A percentile compares a stretch with the other conserved stretches of the same genome.
These are phyloP conservation scores for Cosmia trapezina DNA, from an alignment of 2,888 invertebrate genomes.

Conservation along the genomic window DNA sequence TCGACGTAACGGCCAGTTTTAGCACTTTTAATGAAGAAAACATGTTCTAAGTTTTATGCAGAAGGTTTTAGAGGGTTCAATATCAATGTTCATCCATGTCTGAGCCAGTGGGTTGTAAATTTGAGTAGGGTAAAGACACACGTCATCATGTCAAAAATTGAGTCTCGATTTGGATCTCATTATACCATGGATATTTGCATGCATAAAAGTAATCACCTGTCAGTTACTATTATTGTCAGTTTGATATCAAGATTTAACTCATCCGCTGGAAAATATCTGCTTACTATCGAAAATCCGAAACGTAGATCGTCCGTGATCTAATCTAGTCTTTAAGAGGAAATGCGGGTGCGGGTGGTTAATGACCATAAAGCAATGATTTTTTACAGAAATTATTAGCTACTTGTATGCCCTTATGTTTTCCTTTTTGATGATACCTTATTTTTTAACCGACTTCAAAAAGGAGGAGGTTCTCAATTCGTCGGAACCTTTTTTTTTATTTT, in stretches of 20 bases:
- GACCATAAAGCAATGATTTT: too few species aligned
- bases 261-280: slow-evolving; percentile 12
- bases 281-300: background rate
- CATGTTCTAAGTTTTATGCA: slow-evolving; percentile 36
- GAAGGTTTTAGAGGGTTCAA: slow-evolving; percentile 41
- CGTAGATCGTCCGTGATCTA: slow-evolving; percentile 3
- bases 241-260: slow-evolving; percentile 18
- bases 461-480: too few species aligned
- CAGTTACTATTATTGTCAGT: slow-evolving; percentile 39
- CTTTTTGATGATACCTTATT: too few species aligned
- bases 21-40: slow-evolving; percentile 41
- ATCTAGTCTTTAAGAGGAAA: background rate
- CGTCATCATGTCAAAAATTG: slow-evolving; percentile 72
- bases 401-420: too few species aligned
- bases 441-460: too few species aligned
- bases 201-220: slow-evolving; percentile 41
- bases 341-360: too few species aligned
- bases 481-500: too few species aligned
- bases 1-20: slow-evolving; percentile 31
- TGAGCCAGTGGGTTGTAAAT: slow-evolving; percentile 72
- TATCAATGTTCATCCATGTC: slow-evolving; percentile 68
- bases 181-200: slow-evolving; percentile 62
- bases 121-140: slow-evolving; percentile 80
- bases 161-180: slow-evolving; percentile 66
- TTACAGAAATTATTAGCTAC: too few species aligned